Base-by-base conservation (phyloP, 2,888 invertebrate genomes). In the Cerastoderma edule region DNA sequence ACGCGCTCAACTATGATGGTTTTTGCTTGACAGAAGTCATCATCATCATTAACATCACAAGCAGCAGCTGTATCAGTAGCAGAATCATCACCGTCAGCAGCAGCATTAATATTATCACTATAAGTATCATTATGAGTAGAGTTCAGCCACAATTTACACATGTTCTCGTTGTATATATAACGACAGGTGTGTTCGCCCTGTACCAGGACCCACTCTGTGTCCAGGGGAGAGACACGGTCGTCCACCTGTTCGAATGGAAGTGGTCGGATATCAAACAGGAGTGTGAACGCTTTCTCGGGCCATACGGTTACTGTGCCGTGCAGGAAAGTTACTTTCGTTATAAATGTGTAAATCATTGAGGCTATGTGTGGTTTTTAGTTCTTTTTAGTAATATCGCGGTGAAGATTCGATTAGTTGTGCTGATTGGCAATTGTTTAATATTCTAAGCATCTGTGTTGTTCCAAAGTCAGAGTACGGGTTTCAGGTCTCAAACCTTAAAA, bases 161-260 rank as follows among this genome's bases (percentile, higher is more conserved):
- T n/a, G n/a, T n/a, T n/a, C n/a, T n/a, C n/a, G n/a, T n/a, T n/a
- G n/a, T n/a, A n/a, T n/a, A n/a, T n/a, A n/a, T n/a, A n/a, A n/a
- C n/a, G 8, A n/a, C 57, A 32, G 33, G 57, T 33, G 60, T 53
- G 8, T 10, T n/a, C 22, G 60, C 32, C 32, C 60, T 65, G 13
- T 87, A 84, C 60, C 79, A 80, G 24, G 86, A 85, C 73, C 87
- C 90, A 3, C 84, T 86, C 67, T 89, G 88, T 70, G 78, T 76
- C 0, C 54, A 68, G 0, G 87, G 87, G 16, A 69, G 89, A 35
- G 79, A 83, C 46, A 85, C 84, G 4, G 85, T 89, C 8, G 83
- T 84, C 0, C 90, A 90, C 79, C 81, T 90, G 72, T 90, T 90
- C 76, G 88, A 88, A 76, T 90, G 90, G 90, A 88, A 87, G 68